Base-by-base conservation (phyloP, 1,140 invertebrate genomes). In the Caerostris extrusa region DNA sequence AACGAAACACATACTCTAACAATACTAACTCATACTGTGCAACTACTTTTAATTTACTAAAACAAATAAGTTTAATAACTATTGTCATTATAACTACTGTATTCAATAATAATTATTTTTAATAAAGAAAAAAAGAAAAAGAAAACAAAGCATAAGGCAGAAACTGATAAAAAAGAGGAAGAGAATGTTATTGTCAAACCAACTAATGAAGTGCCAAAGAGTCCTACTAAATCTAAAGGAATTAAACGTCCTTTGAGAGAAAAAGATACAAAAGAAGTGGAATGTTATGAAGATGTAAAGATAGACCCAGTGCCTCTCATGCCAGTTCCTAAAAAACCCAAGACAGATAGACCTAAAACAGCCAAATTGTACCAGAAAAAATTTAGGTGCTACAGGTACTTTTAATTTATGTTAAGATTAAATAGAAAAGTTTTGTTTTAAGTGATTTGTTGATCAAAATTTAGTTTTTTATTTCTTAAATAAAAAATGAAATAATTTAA, bases 301-400 rank as follows among this genome's bases (percentile, higher is more conserved):
- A 94, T 94, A 67, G 89, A 91, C 67, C 85, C 85, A 64, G 94
- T 94, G 83, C 95, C 94, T 53, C 55, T 90, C 12, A 50, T 83
- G 34, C 93, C 93, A 14, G 50, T 81, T 77, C 50, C 94, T 67
- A 94, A 95, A 93, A 95, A 95, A 67, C 95, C 96, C 12, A 95
- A 83, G 77, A 5, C 81, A 57, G 95, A 95, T 50, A 96, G 97
- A 95, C 97, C 98, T 2, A 98, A 98, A 96, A 98, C 98, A 71
- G 98, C 98, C 6, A 98, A 98, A 97, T 98, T 97, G 3, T 98
- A 97, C 95, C 97, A 98, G 96, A 98, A 98, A 1, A 98, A 98
- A 96, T 98, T 98, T 96, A 97, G 98, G 98, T 90, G 98, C 98
- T 61, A 98, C 98, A 95, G 98, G 94, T 94, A 85, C 8, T 34